A percentile compares a stretch with the other conserved stretches of the same genome.
Evolutionary conservation across 2,888 invertebrate species (phyloP).

Genomic region (Apamea crenata): DNA sequence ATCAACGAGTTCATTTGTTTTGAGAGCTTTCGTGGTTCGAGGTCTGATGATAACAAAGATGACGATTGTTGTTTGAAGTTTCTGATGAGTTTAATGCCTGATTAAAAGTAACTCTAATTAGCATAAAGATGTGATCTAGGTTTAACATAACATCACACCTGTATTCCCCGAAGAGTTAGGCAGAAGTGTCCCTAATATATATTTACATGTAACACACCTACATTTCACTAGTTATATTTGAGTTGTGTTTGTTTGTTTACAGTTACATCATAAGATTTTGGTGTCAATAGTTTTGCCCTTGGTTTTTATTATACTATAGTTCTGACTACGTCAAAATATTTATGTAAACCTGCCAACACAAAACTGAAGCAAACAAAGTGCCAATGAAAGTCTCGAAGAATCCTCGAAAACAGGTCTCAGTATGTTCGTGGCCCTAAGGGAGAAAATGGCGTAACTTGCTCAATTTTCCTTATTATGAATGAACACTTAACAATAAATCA

Average conservation of each 20-base stretch:
- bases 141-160: background rate
- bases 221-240: background rate
- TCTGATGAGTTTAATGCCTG: constrained; percentile 6
- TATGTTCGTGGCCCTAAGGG: background rate
- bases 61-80: constrained; percentile 16
- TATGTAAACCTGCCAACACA: background rate
- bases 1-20: constrained; percentile 64
- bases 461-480: constrained; percentile 13
- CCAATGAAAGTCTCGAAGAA: background rate
- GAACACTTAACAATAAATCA: background rate
- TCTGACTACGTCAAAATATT: too few species aligned
- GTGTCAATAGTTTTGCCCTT: background rate
- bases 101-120: background rate
- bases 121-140: too few species aligned
- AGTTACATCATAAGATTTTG: background rate
- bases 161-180: background rate
- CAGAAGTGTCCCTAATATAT: background rate
- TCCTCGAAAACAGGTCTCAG: background rate
- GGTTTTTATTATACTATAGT: background rate
- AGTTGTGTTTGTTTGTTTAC: background rate
- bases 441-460: background rate
- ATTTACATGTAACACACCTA: background rate
- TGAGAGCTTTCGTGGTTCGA: constrained; percentile 50
- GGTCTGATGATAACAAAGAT: constrained; percentile 39
- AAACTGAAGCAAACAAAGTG: constrained; percentile 3